A percentile compares a stretch with the other conserved stretches of the same genome.
Conservation (phyloP, 92 coral and sea anemone genomes). For the Heliopora coerulea region DNA sequence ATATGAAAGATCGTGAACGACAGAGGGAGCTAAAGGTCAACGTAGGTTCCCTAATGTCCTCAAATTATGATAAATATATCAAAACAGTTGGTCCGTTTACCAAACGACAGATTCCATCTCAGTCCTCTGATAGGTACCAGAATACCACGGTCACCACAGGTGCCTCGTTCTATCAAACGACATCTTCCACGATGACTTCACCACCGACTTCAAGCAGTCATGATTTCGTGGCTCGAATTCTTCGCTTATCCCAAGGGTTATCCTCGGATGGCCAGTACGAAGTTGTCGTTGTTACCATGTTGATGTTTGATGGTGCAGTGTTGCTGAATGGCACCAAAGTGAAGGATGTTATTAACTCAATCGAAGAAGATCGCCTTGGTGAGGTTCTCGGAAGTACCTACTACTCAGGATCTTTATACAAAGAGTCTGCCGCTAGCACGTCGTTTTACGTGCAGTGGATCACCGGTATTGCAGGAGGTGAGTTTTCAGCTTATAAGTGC, state of each 20-base stretch:
- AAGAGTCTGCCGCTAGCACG: conserved; percentile 37
- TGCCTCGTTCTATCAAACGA: conserved; percentile 3
- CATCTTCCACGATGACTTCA: background rate
- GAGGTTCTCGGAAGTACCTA: conserved; percentile 57
- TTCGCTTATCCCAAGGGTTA: conserved; percentile 27
- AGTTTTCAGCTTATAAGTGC: conserved; percentile 44
- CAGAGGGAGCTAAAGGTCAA: conserved; percentile 65
- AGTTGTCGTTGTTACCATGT: conserved; percentile 50
- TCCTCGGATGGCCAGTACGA: conserved; percentile 55
- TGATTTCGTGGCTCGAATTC: conserved; percentile 74
- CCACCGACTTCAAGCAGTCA: conserved; percentile 38
- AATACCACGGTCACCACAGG: conserved; percentile 2
- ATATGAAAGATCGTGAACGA: conserved; percentile 60
- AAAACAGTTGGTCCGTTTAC: background rate
- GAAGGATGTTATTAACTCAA: conserved; percentile 61
- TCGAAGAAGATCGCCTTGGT: conserved; percentile 49
- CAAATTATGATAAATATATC: conserved; percentile 41
- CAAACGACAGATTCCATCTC: conserved; percentile 20
- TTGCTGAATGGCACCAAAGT: conserved; percentile 65
- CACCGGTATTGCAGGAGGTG: conserved; percentile 78
- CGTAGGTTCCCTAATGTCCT: conserved; percentile 63
- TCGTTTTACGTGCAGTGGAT: conserved; percentile 58
- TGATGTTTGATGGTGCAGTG: conserved; percentile 62
- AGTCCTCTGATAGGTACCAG: background rate
- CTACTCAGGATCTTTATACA: conserved; percentile 65